Evolutionary conservation across 1,140 invertebrate genomes (phyloP).

Genomic region (Solenopsis invicta): DNA sequence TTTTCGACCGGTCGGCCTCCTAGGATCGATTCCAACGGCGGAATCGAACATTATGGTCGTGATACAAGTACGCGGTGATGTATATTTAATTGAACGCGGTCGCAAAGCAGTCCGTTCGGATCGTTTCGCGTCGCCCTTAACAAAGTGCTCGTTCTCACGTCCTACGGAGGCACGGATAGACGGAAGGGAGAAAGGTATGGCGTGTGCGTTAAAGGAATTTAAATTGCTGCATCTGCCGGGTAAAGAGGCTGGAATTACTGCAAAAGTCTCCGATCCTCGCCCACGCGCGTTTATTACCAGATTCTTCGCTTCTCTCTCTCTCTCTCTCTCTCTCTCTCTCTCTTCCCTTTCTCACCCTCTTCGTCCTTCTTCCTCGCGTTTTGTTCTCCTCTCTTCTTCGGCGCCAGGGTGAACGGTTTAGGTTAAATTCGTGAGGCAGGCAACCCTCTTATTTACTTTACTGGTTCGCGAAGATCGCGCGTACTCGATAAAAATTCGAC

Average conservation of each 20-base stretch:
- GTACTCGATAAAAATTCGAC: conserved; percentile 80
- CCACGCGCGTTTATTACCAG: conserved; percentile 83
- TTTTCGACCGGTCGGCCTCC: background rate
- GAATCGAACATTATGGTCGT: conserved; percentile 23
- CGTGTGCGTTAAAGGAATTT: conserved; percentile 82
- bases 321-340: conserved; percentile 56
- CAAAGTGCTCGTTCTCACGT: conserved; percentile 78
- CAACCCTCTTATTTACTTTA: conserved; percentile 84
- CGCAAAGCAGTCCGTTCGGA: background rate
- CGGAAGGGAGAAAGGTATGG: conserved; percentile 37
- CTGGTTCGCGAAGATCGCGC: conserved; percentile 79
- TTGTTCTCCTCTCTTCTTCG: conserved; percentile 60
- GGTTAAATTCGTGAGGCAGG: conserved; percentile 82
- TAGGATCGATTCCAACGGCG: conserved; percentile 6
- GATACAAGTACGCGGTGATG: conserved; percentile 35
- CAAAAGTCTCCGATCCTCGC: conserved; percentile 83
- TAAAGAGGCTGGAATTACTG: conserved; percentile 82
- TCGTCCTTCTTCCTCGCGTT: conserved; percentile 11
- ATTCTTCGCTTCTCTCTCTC: conserved; percentile 60
- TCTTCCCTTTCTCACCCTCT: conserved; percentile 41
- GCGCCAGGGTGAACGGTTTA: conserved; percentile 81
- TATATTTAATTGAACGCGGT: conserved; percentile 54
- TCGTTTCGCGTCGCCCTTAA: conserved; percentile 48
- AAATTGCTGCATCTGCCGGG: conserved; percentile 81
- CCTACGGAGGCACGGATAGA: conserved; percentile 66